These are phyloP conservation scores for Nephrotoma guestfalica DNA, from an alignment of 2,888 invertebrate species.

Conservation along the genomic window DNA sequence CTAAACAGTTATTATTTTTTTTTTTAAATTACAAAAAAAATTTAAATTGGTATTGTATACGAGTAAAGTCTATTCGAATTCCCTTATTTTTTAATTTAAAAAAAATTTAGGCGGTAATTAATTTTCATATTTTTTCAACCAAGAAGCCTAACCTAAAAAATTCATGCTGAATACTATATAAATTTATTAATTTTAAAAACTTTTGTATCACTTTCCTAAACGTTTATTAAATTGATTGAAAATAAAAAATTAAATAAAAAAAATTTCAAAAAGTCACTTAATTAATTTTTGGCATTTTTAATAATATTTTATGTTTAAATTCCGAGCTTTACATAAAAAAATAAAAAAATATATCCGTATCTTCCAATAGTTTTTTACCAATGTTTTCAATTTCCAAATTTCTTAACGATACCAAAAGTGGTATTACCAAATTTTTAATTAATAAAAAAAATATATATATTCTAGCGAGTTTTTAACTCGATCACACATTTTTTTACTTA, in stretches of 20 bases:
- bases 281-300: background rate
- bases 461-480: slow-evolving; percentile 1
- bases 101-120: background rate
- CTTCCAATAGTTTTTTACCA: background rate
- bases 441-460: background rate
- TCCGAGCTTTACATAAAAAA: background rate
- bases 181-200: background rate
- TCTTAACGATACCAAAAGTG: background rate
- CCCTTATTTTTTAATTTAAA: slow-evolving; percentile 5
- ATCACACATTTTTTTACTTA: slow-evolving; percentile 1
- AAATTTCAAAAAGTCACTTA: background rate
- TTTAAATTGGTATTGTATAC: slow-evolving; percentile 10
- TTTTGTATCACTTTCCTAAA: background rate
- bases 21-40: background rate
- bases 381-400: background rate
- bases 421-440: background rate
- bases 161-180: background rate
- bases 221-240: background rate
- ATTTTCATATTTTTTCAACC: background rate
- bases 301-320: background rate
- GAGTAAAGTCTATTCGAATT: slow-evolving; percentile 11
- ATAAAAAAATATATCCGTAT: background rate
- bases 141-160: background rate
- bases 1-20: background rate
- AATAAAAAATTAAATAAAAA: background rate